Evolutionary conservation across 2,113 vertebrate genomes (phyloP).

Genomic region (Ranitomeya imitator): DNA sequence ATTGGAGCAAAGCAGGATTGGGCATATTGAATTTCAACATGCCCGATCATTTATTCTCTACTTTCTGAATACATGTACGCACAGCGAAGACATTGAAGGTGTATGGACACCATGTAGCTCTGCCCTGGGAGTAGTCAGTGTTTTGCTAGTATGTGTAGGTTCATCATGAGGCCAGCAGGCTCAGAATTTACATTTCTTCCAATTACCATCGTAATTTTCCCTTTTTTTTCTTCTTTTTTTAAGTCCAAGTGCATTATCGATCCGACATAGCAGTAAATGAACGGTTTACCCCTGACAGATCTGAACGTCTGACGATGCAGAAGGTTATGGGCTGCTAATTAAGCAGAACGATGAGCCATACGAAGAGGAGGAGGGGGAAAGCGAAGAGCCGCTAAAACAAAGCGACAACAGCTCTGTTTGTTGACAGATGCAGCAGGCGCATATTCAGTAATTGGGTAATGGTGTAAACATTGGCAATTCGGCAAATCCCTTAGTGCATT

Average conservation of each 20-base stretch:
- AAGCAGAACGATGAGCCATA: conserved; percentile 81
- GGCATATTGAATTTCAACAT: too few species aligned
- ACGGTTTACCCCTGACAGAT: conserved; percentile 75
- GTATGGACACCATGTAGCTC: neutral
- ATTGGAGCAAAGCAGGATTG: too few species aligned
- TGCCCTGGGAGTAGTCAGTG: neutral
- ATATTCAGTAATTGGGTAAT: conserved; percentile 98
- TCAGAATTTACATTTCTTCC: neutral
- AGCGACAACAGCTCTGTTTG: conserved; percentile 98
- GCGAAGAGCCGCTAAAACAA: conserved; percentile 78
- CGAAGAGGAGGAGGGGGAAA: conserved; percentile 71
- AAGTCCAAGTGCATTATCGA: conserved; percentile 60
- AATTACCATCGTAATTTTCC: neutral
- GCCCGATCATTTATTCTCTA: too few species aligned
- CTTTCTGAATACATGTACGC: too few species aligned
- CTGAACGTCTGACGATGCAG: conserved; percentile 76
- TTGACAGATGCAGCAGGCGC: conserved; percentile 96
- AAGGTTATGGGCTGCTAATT: conserved; percentile 81
- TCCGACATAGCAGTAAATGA: conserved; percentile 64
- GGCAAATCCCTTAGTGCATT: conserved; percentile 82
- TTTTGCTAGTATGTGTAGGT: neutral
- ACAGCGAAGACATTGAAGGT: too few species aligned
- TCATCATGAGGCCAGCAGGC: neutral
- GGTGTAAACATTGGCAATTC: conserved; percentile 99
- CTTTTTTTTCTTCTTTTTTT: neutral